These are phyloP conservation scores for Lampropteryx suffumata DNA, from an alignment of 2,888 invertebrate species.

Conservation along the genomic window DNA sequence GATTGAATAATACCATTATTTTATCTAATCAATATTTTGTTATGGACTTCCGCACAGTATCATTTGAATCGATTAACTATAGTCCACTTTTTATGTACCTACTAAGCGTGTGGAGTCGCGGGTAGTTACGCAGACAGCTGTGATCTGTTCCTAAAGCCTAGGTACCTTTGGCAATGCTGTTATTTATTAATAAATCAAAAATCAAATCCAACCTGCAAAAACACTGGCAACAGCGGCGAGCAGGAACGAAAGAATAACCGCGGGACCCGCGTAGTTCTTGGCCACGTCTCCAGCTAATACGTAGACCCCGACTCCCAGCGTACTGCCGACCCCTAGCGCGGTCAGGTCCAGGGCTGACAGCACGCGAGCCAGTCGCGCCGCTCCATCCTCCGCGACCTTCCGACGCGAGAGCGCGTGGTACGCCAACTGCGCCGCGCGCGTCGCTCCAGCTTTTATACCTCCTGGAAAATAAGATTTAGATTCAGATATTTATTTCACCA, in stretches of 20 bases:
- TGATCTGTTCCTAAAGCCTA: too few species aligned
- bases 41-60: too few species aligned
- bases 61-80: too few species aligned
- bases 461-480: too few species aligned
- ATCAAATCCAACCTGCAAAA: conserved; percentile 90
- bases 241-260: conserved; percentile 93
- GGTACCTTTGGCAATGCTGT: too few species aligned
- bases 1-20: too few species aligned
- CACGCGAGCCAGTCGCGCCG: conserved; percentile 85
- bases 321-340: conserved; percentile 91
- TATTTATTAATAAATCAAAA: too few species aligned
- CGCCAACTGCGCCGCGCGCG: conserved; percentile 56
- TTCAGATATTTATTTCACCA: too few species aligned
- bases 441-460: conserved; percentile 67
- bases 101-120: too few species aligned
- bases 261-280: conserved; percentile 91
- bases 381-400: conserved; percentile 75
- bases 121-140: too few species aligned
- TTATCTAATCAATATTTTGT: too few species aligned
- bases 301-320: conserved; percentile 95
- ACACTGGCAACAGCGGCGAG: conserved; percentile 95
- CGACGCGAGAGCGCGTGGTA: conserved; percentile 70
- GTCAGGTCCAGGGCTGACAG: conserved; percentile 92
- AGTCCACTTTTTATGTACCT: too few species aligned
- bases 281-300: conserved; percentile 94